Evolutionary conservation across 2,888 invertebrate species (phyloP).

Genomic region (Fissipunctia ypsillon): DNA sequence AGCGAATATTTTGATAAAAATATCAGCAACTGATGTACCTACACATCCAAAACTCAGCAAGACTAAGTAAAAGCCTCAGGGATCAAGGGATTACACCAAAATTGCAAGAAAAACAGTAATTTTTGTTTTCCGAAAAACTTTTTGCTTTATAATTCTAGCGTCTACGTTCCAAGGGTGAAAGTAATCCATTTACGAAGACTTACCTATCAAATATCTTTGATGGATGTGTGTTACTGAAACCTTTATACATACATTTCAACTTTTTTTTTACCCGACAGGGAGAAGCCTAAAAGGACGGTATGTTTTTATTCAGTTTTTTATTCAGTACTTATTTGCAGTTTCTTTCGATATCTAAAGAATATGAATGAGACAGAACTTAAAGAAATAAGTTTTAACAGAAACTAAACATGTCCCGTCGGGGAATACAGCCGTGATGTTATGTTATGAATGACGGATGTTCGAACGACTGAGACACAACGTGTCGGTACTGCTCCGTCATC

Average conservation of each 20-base stretch:
- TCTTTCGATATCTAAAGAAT: neutral
- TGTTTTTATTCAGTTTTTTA: constrained; percentile 8
- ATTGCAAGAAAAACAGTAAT: constrained; percentile 24
- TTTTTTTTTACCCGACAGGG: neutral
- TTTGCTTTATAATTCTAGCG: constrained; percentile 14
- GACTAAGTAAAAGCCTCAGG: constrained; percentile 19
- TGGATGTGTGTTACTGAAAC: constrained; percentile 33
- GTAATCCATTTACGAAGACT: constrained; percentile 41
- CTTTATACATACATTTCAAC: constrained; percentile 3
- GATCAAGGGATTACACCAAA: constrained; percentile 35
- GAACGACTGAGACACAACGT: too few relatives aligned
- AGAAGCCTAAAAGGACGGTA: neutral
- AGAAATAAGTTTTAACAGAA: constrained; percentile 24
- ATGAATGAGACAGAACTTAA: constrained; percentile 1
- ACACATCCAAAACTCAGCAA: constrained; percentile 3
- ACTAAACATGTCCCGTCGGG: constrained; percentile 5
- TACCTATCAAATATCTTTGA: constrained; percentile 37
- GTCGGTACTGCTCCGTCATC: too few relatives aligned
- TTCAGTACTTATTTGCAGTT: neutral
- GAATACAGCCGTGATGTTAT: too few relatives aligned
- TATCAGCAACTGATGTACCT: neutral
- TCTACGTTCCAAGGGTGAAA: constrained; percentile 3
- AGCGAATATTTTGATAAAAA: too few relatives aligned
- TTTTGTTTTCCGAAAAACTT: constrained; percentile 36
- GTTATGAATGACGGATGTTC: too few relatives aligned